phyloP scores from a whole-genome alignment of 2,888 invertebrate species.

The Cotesia congregata region DNA sequence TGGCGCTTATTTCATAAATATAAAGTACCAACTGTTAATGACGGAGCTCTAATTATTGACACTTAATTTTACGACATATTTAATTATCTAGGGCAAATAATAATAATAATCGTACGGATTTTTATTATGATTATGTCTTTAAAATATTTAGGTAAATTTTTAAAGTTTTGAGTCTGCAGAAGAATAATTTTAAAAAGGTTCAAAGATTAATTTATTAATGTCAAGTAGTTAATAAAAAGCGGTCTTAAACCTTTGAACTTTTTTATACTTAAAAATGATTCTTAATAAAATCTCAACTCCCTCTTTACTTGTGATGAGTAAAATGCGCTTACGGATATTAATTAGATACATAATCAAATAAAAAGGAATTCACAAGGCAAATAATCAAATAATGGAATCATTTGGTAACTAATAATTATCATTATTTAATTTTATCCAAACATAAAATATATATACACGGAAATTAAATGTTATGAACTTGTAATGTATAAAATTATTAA shows the following conservation, averaged over 20 bases:
- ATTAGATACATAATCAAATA: background rate
- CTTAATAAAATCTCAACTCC: background rate
- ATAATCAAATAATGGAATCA: slow-evolving; percentile 33
- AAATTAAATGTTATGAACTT: slow-evolving; percentile 25
- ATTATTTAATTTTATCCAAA: slow-evolving; percentile 19
- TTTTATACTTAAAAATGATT: background rate
- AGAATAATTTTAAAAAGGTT: background rate
- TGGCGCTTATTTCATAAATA: too few species aligned
- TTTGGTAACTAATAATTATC: slow-evolving; percentile 27
- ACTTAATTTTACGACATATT: too few species aligned
- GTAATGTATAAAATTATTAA: slow-evolving; percentile 19
- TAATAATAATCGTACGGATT: too few species aligned
- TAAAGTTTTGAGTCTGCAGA: too few species aligned
- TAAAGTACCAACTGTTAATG: too few species aligned
- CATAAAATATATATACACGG: background rate
- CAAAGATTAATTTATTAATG: slow-evolving; percentile 15
- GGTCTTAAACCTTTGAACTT: slow-evolving; percentile 11
- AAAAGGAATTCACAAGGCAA: slow-evolving; percentile 4
- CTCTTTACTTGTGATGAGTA: background rate
- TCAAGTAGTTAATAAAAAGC: slow-evolving; percentile 6
- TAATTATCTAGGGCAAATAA: too few species aligned
- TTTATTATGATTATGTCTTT: too few species aligned
- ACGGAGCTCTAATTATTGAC: too few species aligned
- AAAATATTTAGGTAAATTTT: too few species aligned
- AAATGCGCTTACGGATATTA: background rate